These are phyloP conservation scores for Phytoseiulus persimilis DNA, from an alignment of 2,888 invertebrate genomes.

Conservation along the genomic window DNA sequence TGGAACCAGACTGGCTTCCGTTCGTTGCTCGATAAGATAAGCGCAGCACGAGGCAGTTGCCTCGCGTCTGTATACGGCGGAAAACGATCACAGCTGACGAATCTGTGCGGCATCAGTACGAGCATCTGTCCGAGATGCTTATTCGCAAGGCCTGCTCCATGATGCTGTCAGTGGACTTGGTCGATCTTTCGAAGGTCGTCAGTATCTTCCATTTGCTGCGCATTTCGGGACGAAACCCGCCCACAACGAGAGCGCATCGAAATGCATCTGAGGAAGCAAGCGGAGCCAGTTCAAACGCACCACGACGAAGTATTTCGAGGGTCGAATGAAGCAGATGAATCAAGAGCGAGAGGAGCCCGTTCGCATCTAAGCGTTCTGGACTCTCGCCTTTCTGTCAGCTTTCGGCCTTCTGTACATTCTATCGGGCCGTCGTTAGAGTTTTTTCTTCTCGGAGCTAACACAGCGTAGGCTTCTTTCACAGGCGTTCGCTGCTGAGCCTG, in stretches of 20 bases:
- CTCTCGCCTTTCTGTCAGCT: background rate
- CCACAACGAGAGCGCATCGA: background rate
- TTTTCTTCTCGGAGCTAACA: background rate
- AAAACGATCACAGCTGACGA: too few relatives aligned
- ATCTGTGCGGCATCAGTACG: too few relatives aligned
- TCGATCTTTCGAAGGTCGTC: too few relatives aligned
- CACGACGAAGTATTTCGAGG: background rate
- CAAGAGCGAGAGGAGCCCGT: background rate
- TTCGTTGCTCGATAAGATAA: too few relatives aligned
- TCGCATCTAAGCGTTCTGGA: background rate
- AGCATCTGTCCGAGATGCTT: too few relatives aligned
- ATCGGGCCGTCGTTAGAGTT: background rate
- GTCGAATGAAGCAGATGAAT: background rate
- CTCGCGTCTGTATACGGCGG: too few relatives aligned
- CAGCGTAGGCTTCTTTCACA: background rate
- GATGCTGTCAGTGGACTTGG: too few relatives aligned
- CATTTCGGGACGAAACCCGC: too few relatives aligned
- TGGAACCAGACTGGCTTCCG: too few relatives aligned
- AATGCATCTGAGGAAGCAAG: background rate
- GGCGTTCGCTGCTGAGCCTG: background rate
- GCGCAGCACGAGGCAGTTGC: too few relatives aligned
- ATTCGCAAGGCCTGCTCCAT: too few relatives aligned
- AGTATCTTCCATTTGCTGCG: too few relatives aligned
- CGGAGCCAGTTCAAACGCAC: background rate
- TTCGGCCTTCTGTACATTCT: background rate